A percentile compares a stretch with the other conserved stretches of the same genome.
phyloP scores from a whole-genome alignment of 2,113 vertebrate genomes.

The Colinus virginianus region DNA sequence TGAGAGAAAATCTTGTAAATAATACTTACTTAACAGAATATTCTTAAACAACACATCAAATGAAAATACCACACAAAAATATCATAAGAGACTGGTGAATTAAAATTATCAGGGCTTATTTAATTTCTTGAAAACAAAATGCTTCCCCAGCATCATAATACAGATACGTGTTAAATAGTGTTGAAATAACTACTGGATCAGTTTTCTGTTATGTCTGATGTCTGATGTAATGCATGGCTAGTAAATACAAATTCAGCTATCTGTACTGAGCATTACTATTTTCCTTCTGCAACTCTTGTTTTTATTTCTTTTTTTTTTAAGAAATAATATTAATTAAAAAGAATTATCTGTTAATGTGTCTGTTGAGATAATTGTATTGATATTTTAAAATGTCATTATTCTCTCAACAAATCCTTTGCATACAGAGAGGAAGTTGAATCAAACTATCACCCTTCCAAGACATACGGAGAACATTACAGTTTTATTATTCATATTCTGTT shows the following conservation, averaged over 20 bases:
- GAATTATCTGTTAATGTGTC: not conserved
- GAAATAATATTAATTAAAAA: not conserved
- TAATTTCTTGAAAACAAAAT: conserved; percentile 56
- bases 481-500: not conserved
- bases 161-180: conserved; percentile 32
- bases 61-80: conserved; percentile 45
- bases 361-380: not conserved
- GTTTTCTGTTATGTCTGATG: not conserved
- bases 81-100: conserved; percentile 43
- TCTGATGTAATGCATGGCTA: not conserved
- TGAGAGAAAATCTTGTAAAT: conserved; percentile 61
- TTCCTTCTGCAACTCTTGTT: not conserved
- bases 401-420: not conserved
- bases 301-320: not conserved
- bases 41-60: conserved; percentile 61
- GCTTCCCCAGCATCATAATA: conserved; percentile 27
- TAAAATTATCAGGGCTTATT: conserved; percentile 34
- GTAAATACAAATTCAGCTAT: not conserved
- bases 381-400: conserved; percentile 1
- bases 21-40: conserved; percentile 71
- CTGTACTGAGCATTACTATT: not conserved
- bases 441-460: not conserved
- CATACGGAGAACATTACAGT: not conserved
- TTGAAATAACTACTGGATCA: conserved; percentile 30
- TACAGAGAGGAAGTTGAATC: not conserved